These are phyloP conservation scores for Pogoniulus pusillus DNA, from an alignment of 2,797 vertebrate genomes.

Conservation along the genomic window DNA sequence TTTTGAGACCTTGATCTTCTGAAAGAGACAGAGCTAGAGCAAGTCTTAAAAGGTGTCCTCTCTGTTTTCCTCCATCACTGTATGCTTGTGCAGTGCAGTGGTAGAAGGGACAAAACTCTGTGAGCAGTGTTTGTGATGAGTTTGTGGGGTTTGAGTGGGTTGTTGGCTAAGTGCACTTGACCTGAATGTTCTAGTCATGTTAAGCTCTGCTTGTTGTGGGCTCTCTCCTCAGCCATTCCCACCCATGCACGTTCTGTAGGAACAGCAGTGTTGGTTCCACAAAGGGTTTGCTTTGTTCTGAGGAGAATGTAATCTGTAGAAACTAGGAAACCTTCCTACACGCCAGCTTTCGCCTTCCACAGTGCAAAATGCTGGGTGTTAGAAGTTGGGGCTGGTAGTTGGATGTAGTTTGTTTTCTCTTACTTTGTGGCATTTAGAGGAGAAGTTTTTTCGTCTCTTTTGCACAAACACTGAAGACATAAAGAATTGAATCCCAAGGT, in stretches of 20 bases:
- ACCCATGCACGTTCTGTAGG: neutral
- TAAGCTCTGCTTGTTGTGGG: constrained; percentile 14
- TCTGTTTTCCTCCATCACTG: neutral
- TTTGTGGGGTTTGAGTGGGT: constrained; percentile 26
- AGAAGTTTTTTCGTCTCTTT: neutral
- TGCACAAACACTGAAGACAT: neutral
- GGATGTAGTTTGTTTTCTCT: neutral
- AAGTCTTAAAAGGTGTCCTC: neutral
- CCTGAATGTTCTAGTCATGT: constrained; percentile 38
- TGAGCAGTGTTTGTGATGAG: neutral
- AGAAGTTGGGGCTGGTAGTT: neutral
- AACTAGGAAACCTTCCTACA: constrained; percentile 20
- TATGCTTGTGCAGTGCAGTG: neutral
- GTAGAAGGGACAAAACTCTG: constrained; percentile 34
- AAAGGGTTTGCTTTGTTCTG: constrained; percentile 31
- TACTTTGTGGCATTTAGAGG: neutral
- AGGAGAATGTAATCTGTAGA: neutral
- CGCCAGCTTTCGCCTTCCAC: constrained; percentile 9
- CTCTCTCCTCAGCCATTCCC: constrained; percentile 20
- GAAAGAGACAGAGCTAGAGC: neutral
- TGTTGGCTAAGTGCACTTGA: constrained; percentile 47
- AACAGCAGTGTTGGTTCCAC: accelerated
- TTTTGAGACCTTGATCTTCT: constrained; percentile 1
- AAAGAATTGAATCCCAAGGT: neutral
- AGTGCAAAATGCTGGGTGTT: neutral